Evolutionary conservation across 2,888 invertebrate species (phyloP).

Genomic region (Chirona hameri): DNA sequence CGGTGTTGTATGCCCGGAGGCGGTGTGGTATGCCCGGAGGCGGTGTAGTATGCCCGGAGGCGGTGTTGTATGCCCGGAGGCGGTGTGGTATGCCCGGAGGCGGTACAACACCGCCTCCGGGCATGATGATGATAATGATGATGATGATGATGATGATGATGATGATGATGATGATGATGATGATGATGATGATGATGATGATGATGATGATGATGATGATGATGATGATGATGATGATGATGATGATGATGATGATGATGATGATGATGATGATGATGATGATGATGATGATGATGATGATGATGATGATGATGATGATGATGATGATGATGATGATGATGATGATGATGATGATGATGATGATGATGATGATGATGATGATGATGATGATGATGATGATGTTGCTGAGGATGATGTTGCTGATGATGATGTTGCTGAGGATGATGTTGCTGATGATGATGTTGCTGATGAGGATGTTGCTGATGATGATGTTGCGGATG

Average conservation of each 20-base stretch:
- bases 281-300: slow-evolving; percentile 10
- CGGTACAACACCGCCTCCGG: no score
- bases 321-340: slow-evolving; percentile 22
- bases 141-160: slow-evolving; percentile 22
- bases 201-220: slow-evolving; percentile 11
- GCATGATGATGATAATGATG: slow-evolving; percentile 22
- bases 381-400: no score
- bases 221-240: slow-evolving; percentile 22
- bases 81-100: no score
- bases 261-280: slow-evolving; percentile 22
- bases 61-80: no score
- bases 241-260: slow-evolving; percentile 22
- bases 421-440: no score
- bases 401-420: no score
- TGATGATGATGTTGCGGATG: no score
- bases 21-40: no score
- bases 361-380: slow-evolving; percentile 8
- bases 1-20: no score
- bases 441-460: no score
- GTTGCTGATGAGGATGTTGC: no score
- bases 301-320: slow-evolving; percentile 22
- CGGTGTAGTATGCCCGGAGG: no score
- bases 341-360: slow-evolving; percentile 22
- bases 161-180: slow-evolving; percentile 22
- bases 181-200: slow-evolving; percentile 22